phyloP scores from a whole-genome alignment of 2,113 vertebrate species.

The Ictalurus punctatus region DNA sequence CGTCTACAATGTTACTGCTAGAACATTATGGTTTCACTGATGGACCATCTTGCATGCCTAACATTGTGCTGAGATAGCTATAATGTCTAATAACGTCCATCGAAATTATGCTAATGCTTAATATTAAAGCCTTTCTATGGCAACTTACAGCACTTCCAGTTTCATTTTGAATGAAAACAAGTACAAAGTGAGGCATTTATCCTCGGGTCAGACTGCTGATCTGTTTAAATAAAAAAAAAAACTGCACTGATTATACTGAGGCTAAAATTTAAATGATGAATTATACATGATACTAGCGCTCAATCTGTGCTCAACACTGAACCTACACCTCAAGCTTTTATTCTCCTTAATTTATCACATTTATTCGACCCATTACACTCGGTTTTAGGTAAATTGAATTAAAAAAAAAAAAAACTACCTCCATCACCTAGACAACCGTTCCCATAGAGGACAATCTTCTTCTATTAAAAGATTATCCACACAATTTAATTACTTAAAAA shows the following conservation, averaged over 20 bases:
- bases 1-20: no score
- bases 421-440: slow-evolving; percentile 20
- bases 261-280: background rate
- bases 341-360: background rate
- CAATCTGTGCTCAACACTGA: background rate
- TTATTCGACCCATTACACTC: background rate
- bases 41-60: no score
- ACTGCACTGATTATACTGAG: background rate
- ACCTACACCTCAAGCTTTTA: slow-evolving; percentile 3
- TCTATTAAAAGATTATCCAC: slow-evolving; percentile 30
- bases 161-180: background rate
- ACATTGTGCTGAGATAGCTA: no score
- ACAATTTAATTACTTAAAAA: slow-evolving; percentile 32
- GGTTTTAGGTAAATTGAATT: background rate
- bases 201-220: no score
- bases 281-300: background rate
- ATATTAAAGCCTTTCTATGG: background rate
- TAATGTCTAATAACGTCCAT: background rate
- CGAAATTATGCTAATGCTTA: background rate
- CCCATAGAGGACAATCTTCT: slow-evolving; percentile 12
- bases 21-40: no score
- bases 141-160: background rate
- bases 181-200: background rate
- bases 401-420: background rate
- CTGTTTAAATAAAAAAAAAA: background rate